Evolutionary conservation across 1,140 invertebrate genomes (phyloP).

Genomic region (Heterodera schachtii): DNA sequence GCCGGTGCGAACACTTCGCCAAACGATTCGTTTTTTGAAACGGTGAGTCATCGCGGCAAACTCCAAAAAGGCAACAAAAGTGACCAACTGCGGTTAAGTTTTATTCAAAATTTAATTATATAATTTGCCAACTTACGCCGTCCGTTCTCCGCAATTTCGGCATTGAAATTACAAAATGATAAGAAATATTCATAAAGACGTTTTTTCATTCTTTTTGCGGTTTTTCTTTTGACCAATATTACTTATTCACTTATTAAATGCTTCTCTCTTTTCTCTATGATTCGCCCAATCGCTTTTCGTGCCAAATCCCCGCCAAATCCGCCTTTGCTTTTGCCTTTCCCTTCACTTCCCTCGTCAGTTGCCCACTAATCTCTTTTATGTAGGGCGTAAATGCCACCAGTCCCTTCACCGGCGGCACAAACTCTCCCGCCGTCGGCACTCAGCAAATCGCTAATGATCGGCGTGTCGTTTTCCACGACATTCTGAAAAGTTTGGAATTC

Average conservation of each 20-base stretch:
- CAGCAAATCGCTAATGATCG: constrained; percentile 3
- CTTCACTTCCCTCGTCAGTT: too few species aligned
- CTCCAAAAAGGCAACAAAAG: too few species aligned
- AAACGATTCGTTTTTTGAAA: background rate
- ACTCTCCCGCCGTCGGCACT: background rate
- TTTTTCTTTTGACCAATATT: too few species aligned
- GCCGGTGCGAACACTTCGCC: background rate
- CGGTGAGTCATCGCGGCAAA: background rate
- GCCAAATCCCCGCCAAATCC: background rate
- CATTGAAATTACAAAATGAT: too few species aligned
- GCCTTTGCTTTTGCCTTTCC: background rate
- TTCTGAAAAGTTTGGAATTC: constrained; percentile 7
- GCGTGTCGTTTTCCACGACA: constrained; percentile 20
- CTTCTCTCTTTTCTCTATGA: too few species aligned
- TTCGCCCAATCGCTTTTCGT: background rate
- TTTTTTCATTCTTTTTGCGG: too few species aligned
- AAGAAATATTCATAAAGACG: too few species aligned
- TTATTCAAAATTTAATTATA: too few species aligned
- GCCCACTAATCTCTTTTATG: background rate
- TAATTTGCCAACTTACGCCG: too few species aligned
- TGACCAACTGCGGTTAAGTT: too few species aligned
- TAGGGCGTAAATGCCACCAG: constrained; percentile 1
- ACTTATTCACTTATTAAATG: too few species aligned
- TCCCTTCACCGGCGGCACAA: background rate
- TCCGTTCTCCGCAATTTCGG: too few species aligned